phyloP scores from a whole-genome alignment of 1,140 invertebrate species.

The Archivesica marissinica region DNA sequence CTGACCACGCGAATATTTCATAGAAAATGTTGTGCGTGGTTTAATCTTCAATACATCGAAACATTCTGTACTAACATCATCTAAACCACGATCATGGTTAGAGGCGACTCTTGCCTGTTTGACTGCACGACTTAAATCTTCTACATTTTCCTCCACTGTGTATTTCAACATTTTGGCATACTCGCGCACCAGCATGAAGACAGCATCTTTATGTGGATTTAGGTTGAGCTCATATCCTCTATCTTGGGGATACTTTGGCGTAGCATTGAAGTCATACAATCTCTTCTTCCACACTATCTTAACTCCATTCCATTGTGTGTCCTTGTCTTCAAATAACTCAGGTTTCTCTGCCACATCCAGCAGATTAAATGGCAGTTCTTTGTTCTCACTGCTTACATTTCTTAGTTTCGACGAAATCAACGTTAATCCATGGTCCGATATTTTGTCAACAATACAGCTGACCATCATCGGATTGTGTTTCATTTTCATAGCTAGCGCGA shows the following conservation, averaged over 20 bases:
- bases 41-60: not conserved
- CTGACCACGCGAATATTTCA: slow-evolving; percentile 62
- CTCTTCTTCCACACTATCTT: slow-evolving; percentile 38
- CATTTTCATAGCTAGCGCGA: slow-evolving; percentile 54
- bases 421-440: slow-evolving; percentile 44
- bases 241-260: not conserved
- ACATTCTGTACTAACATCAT: slow-evolving; percentile 58
- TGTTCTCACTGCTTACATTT: slow-evolving; percentile 14
- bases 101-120: not conserved
- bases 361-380: slow-evolving; percentile 63
- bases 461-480: slow-evolving; percentile 52
- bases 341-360: slow-evolving; percentile 65
- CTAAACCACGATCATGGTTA: slow-evolving; percentile 40
- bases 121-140: slow-evolving; percentile 24
- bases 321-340: slow-evolving; percentile 37
- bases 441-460: slow-evolving; percentile 44
- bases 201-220: slow-evolving; percentile 26
- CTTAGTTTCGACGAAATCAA: slow-evolving; percentile 57
- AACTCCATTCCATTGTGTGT: slow-evolving; percentile 21
- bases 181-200: slow-evolving; percentile 17
- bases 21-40: slow-evolving; percentile 54
- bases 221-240: not conserved
- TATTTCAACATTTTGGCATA: slow-evolving; percentile 43
- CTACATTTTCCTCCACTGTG: not conserved
- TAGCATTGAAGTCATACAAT: slow-evolving; percentile 8